Percentiles rank a stretch among this genome's conserved stretches.
phyloP scores from a whole-genome alignment of 1,140 invertebrate genomes.

The Lasaia peninsularis region DNA sequence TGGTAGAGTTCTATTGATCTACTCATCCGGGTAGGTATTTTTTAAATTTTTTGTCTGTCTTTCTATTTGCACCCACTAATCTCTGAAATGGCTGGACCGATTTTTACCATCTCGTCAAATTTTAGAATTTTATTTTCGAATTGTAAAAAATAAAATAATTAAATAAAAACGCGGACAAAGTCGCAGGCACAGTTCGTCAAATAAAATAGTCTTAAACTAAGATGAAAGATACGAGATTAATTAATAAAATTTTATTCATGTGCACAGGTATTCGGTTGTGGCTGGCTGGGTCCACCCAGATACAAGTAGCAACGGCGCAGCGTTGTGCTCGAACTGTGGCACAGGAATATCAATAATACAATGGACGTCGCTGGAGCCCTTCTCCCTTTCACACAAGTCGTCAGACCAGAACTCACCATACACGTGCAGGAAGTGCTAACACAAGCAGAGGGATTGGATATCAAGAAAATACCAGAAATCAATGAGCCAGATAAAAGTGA shows the following conservation, averaged over 20 bases:
- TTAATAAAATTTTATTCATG: slow-evolving; percentile 1
- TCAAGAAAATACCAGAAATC: slow-evolving; percentile 57
- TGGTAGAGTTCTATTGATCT: too few species aligned
- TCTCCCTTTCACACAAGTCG: slow-evolving; percentile 64
- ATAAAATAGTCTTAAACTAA: too few species aligned
- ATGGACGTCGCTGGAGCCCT: slow-evolving; percentile 71
- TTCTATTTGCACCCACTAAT: too few species aligned
- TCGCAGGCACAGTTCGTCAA: too few species aligned
- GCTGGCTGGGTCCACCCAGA: slow-evolving; percentile 79
- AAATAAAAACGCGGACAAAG: too few species aligned
- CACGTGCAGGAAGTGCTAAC: slow-evolving; percentile 63
- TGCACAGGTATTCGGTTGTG: slow-evolving; percentile 81
- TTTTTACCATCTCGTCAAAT: too few species aligned
- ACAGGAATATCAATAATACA: slow-evolving; percentile 75
- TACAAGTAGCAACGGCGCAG: slow-evolving; percentile 81
- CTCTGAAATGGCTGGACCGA: too few species aligned
- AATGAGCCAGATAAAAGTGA: slow-evolving; percentile 54
- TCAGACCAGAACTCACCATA: slow-evolving; percentile 59
- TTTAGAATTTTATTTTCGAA: too few species aligned
- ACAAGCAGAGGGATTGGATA: slow-evolving; percentile 48
- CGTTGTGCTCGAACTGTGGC: slow-evolving; percentile 77
- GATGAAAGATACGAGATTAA: too few species aligned
- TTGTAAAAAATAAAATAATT: too few species aligned
- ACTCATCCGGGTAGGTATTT: too few species aligned
- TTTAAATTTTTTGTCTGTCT: too few species aligned